Conservation (phyloP, 2,113 vertebrate genomes). For the Parotia lawesii region DNA sequence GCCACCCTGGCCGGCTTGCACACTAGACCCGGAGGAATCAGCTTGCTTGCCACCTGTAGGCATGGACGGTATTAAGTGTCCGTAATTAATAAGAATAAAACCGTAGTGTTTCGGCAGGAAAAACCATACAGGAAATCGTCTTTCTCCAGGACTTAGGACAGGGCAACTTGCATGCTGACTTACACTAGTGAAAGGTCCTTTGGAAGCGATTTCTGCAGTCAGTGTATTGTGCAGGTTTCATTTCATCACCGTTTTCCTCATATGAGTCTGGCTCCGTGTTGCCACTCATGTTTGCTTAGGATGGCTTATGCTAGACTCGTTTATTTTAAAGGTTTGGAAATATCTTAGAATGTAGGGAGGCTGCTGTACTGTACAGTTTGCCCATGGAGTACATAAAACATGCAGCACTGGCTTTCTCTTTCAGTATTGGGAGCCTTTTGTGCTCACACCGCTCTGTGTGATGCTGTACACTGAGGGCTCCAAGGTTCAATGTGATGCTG, state of each 20-base stretch:
- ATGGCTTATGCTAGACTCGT: neutral
- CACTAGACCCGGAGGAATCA: fast-evolving
- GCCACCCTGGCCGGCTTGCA: fast-evolving
- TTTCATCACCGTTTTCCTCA: fast-evolving
- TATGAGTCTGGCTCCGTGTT: fast-evolving
- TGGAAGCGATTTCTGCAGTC: neutral
- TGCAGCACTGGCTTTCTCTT: neutral
- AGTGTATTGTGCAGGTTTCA: neutral
- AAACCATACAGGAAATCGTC: fast-evolving
- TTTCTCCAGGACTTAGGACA: neutral
- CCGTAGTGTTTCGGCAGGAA: neutral
- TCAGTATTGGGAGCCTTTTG: neutral
- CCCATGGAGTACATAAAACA: fast-evolving
- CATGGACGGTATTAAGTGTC: fast-evolving
- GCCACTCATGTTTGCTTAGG: neutral
- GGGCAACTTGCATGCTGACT: neutral
- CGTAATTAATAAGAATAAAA: neutral
- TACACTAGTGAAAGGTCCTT: neutral
- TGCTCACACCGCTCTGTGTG: neutral
- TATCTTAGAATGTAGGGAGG: fast-evolving
- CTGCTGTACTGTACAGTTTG: neutral
- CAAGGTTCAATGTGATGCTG: neutral
- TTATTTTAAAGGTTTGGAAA: neutral
- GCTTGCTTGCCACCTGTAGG: neutral
- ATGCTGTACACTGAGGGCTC: neutral